A percentile compares a stretch with the other conserved stretches of the same genome.
Evolutionary conservation across 2,113 vertebrate genomes (phyloP).

Genomic region (Pelusios castaneus): DNA sequence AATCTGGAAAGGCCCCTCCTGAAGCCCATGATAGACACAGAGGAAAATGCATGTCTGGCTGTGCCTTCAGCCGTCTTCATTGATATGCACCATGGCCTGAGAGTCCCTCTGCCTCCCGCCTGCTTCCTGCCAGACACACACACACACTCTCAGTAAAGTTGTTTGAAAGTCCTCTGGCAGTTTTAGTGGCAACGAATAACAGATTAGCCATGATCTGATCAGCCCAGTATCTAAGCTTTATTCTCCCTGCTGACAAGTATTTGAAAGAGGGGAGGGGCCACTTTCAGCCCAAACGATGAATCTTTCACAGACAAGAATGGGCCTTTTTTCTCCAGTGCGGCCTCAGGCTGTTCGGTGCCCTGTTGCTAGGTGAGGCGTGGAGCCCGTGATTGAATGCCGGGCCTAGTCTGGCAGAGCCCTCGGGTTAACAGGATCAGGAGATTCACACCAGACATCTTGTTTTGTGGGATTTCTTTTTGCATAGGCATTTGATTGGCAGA

Average conservation of each 20-base stretch:
- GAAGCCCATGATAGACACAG: background rate
- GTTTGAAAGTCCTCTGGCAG: constrained; percentile 88
- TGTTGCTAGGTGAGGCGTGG: constrained; percentile 81
- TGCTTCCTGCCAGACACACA: constrained; percentile 42
- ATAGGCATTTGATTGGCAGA: constrained; percentile 71
- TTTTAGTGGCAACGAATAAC: constrained; percentile 86
- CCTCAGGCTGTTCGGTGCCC: constrained; percentile 67
- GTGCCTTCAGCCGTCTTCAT: background rate
- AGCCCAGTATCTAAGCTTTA: constrained; percentile 81
- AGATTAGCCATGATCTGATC: constrained; percentile 93
- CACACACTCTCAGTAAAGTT: constrained; percentile 80
- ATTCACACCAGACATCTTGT: constrained; percentile 76
- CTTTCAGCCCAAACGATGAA: constrained; percentile 82
- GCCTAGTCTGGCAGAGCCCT: constrained; percentile 53
- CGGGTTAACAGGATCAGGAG: constrained; percentile 61
- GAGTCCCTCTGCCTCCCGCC: background rate
- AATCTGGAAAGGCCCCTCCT: background rate
- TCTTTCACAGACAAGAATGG: constrained; percentile 80
- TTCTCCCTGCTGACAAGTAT: constrained; percentile 84
- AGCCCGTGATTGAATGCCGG: constrained; percentile 67
- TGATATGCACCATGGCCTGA: background rate
- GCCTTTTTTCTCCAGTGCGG: constrained; percentile 74
- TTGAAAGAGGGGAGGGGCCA: constrained; percentile 80
- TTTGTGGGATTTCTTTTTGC: constrained; percentile 42
- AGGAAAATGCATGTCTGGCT: background rate